Evolutionary conservation across 2,113 vertebrate genomes (phyloP).

Genomic region (Corynorhinus townsendii): DNA sequence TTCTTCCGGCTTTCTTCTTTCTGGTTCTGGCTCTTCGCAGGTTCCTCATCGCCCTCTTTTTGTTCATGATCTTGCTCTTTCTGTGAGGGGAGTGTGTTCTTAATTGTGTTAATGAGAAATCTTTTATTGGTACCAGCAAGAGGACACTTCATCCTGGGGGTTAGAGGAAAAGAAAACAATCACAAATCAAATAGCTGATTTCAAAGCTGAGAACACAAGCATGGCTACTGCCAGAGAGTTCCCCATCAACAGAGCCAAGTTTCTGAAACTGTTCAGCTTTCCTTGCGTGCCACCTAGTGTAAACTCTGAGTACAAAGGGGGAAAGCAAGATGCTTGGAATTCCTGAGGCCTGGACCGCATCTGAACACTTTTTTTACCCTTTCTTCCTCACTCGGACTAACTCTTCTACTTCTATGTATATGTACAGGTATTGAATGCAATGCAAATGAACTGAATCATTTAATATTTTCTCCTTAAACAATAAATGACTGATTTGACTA

Average conservation of each 20-base stretch:
- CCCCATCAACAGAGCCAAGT: background rate
- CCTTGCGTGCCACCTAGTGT: constrained; percentile 88
- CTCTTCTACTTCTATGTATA: background rate
- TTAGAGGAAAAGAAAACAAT: constrained; percentile 21
- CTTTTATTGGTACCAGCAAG: constrained; percentile 94
- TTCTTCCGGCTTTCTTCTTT: constrained; percentile 80
- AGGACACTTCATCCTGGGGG: constrained; percentile 94
- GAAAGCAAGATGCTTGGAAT: constrained; percentile 14
- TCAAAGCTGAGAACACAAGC: background rate
- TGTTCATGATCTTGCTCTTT: constrained; percentile 81
- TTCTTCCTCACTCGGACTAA: background rate
- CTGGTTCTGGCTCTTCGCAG: constrained; percentile 72
- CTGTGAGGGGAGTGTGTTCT: constrained; percentile 86
- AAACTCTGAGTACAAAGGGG: constrained; percentile 76
- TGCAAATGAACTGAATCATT: background rate
- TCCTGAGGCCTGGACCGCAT: background rate
- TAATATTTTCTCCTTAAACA: constrained; percentile 14
- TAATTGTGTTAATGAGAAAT: constrained; percentile 96
- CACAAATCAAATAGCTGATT: background rate
- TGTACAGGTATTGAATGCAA: background rate
- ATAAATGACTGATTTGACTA: background rate
- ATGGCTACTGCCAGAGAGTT: background rate
- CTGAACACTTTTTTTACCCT: background rate
- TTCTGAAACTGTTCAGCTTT: constrained; percentile 68
- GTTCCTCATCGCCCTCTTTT: constrained; percentile 75